These are phyloP conservation scores for Drosophila tsacasi DNA, from an alignment of 1,140 invertebrate species.

Conservation along the genomic window DNA sequence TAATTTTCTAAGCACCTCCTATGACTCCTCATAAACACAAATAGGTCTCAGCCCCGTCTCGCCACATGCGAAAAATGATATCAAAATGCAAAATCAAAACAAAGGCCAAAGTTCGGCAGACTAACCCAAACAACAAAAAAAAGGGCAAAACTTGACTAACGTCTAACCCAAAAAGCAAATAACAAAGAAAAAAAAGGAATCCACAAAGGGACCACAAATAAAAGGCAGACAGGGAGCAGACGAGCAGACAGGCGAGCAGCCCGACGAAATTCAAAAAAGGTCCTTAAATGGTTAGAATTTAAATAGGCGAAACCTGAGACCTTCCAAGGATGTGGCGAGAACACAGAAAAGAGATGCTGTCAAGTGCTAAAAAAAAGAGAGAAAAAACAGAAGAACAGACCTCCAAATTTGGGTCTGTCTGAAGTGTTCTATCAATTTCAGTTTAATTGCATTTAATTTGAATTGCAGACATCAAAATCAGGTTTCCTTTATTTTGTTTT, in stretches of 20 bases:
- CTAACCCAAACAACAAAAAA: slow-evolving; percentile 51
- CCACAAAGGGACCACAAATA: slow-evolving; percentile 23
- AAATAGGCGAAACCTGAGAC: slow-evolving; percentile 47
- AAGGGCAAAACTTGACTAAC: slow-evolving; percentile 69
- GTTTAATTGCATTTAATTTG: slow-evolving; percentile 73
- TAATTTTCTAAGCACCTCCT: slow-evolving; percentile 9
- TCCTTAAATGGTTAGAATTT: slow-evolving; percentile 28
- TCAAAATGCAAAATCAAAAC: slow-evolving; percentile 76
- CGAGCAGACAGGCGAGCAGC: slow-evolving; percentile 54
- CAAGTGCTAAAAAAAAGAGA: slow-evolving; percentile 44
- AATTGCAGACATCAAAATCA: slow-evolving; percentile 59
- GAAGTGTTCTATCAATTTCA: slow-evolving; percentile 57
- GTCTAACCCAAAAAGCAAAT: slow-evolving; percentile 51
- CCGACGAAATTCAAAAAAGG: slow-evolving; percentile 4
- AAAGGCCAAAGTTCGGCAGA: slow-evolving; percentile 49
- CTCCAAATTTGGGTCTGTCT: slow-evolving; percentile 13
- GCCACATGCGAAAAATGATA: slow-evolving; percentile 62
- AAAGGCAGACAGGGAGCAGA: slow-evolving; percentile 65
- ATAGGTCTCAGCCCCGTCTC: neutral
- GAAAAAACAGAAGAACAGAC: neutral
- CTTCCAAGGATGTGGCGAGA: slow-evolving; percentile 24
- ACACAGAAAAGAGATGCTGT: slow-evolving; percentile 25
- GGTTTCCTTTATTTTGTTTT: slow-evolving; percentile 38
- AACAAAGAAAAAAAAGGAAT: slow-evolving; percentile 24
- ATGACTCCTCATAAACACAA: slow-evolving; percentile 7